Conservation (phyloP, 2,797 vertebrate species). For the Mionectes olivaceus region DNA sequence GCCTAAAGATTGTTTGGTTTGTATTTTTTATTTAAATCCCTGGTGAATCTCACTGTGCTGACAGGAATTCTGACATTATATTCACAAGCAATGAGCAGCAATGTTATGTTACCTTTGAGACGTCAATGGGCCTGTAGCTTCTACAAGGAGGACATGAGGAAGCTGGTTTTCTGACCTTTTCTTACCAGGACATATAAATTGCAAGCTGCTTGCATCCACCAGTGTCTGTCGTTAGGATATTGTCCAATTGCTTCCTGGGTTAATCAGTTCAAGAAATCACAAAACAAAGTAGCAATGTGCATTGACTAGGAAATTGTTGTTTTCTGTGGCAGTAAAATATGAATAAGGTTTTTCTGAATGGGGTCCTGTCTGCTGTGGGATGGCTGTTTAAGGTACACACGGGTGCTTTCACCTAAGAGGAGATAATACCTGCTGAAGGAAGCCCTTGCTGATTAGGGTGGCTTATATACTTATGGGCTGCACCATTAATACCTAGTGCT, state of each 20-base stretch:
- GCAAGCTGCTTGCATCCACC: not conserved
- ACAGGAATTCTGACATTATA: not conserved
- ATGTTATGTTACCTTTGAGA: not conserved
- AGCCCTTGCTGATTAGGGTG: not conserved
- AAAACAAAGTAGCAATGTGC: not conserved
- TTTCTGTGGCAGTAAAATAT: not conserved
- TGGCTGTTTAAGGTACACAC: not conserved
- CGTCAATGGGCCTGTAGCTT: not conserved
- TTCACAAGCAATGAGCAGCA: not conserved
- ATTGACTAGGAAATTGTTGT: not conserved
- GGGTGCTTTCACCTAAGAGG: not conserved
- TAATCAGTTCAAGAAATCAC: not conserved
- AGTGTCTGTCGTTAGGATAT: not conserved
- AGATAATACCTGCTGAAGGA: not conserved
- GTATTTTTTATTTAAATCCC: not conserved
- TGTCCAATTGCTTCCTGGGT: not conserved
- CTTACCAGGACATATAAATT: not conserved
- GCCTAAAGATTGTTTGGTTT: not conserved
- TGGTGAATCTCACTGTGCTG: not conserved
- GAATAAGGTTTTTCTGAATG: not conserved
- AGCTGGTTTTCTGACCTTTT: not conserved
- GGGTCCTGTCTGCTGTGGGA: not conserved
- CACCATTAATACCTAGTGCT: not conserved
- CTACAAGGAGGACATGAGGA: not conserved
- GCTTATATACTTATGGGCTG: not conserved